These are phyloP conservation scores for Polyergus mexicanus DNA, from an alignment of 1,140 invertebrate genomes.

Conservation along the genomic window DNA sequence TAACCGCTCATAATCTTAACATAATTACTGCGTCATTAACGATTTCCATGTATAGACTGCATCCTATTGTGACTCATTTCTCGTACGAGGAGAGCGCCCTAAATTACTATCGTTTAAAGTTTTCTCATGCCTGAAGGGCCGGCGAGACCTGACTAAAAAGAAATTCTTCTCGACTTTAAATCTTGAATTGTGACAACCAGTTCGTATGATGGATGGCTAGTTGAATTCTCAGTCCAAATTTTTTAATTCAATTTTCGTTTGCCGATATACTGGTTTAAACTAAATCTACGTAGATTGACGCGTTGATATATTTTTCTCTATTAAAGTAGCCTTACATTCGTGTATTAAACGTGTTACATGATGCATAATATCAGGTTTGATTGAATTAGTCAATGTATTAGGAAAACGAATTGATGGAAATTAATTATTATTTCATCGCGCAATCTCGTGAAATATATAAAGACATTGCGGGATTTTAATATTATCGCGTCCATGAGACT, in stretches of 20 bases:
- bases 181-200: slow-evolving; percentile 25
- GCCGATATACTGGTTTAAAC: background rate
- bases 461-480: background rate
- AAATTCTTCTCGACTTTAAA: slow-evolving; percentile 10
- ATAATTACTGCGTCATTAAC: slow-evolving; percentile 19
- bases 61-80: background rate
- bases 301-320: background rate
- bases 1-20: background rate
- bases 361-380: background rate
- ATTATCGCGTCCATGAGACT: slow-evolving; percentile 44
- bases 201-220: slow-evolving; percentile 15
- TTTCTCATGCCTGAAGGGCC: slow-evolving; percentile 15
- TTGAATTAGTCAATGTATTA: background rate
- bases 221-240: slow-evolving; percentile 6
- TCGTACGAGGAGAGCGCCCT: background rate
- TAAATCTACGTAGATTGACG: background rate
- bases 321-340: background rate
- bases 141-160: background rate
- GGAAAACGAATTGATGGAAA: slow-evolving; percentile 25
- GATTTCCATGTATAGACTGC: slow-evolving; percentile 1
- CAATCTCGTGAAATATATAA: background rate
- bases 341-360: background rate
- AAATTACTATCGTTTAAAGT: slow-evolving; percentile 12
- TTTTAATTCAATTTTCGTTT: slow-evolving; percentile 26
- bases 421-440: slow-evolving; percentile 42